Base-by-base conservation (phyloP, 1,140 invertebrate genomes). In the Heliconius hewitsoni region DNA sequence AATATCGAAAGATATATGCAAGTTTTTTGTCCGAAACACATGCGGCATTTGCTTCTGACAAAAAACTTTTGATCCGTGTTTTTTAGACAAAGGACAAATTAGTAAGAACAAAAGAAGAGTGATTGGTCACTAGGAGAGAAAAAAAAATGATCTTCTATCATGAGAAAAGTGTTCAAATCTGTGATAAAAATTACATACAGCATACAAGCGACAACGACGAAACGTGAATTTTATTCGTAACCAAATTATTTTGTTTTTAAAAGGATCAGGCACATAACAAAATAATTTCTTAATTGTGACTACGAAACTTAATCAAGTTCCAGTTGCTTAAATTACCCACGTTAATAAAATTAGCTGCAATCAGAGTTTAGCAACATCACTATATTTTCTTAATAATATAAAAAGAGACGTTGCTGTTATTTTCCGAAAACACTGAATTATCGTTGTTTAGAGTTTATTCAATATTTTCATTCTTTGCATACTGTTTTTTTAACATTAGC, bases 291-390 rank as follows among this genome's bases (percentile, higher is more conserved):
- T 30, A 66, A 66, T 23, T 66, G 18, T 30, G 60, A 27, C 60
- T 66, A n/a, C 1, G 27, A 66, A 66, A 66, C 27, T 66, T 66
- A 30, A 66, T 66, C 13, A 16, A 16, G 27, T 23, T 60, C 57
- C 57, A 60, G 57, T 66, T 66, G 60, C 60, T 66, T 66, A 66
- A 66, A 66, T 66, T 66, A 66, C 60, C 60, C 60, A 66, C 60
- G 60, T 30, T 66, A 66, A 66, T 66, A 27, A 66, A 66, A 66
- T 66, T 66, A 66, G 60, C 11, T 30, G 60, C 60, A 66, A 66
- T 66, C 27, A 66, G 60, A 66, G 60, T 27, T 66, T 66, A 30
- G 60, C 60, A 66, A 66, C 60, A 66, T 66, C 11, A 66, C 23
- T 30, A 30, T 66, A 66, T 27, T 66, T 23, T 30, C 60, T 66